A percentile compares a stretch with the other conserved stretches of the same genome.
Conservation (phyloP, 2,888 invertebrate species). For the Parnassius mnemosyne region DNA sequence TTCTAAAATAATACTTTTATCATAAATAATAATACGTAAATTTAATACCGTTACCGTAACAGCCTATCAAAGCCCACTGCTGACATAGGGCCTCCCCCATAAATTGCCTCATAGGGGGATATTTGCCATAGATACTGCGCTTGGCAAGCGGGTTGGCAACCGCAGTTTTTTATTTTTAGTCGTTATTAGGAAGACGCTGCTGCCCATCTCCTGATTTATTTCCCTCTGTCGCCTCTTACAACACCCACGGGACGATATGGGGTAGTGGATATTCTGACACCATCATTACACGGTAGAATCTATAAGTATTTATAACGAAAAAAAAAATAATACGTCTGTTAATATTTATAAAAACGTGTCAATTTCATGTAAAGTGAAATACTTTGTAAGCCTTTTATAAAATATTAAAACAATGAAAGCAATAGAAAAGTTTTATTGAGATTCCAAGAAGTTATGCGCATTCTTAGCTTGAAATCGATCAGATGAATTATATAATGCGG, state of each 20-base stretch:
- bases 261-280: neutral
- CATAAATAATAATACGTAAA: too few relatives aligned
- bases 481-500: constrained; percentile 56
- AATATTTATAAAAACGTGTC: constrained; percentile 11
- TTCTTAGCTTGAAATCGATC: constrained; percentile 31
- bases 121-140: too few relatives aligned
- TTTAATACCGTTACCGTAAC: too few relatives aligned
- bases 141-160: too few relatives aligned
- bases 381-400: constrained; percentile 23
- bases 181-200: too few relatives aligned
- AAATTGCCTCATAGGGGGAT: too few relatives aligned
- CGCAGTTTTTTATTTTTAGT: too few relatives aligned
- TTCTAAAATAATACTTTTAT: constrained; percentile 5
- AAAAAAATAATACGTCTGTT: neutral
- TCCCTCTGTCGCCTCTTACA: too few relatives aligned
- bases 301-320: neutral
- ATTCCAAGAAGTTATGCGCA: constrained; percentile 32
- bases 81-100: too few relatives aligned
- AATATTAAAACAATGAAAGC: constrained; percentile 24
- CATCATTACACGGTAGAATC: neutral
- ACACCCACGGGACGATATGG: too few relatives aligned
- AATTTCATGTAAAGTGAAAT: constrained; percentile 13
- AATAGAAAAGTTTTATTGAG: constrained; percentile 27
- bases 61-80: too few relatives aligned
- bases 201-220: too few relatives aligned